Evolutionary conservation across 2,888 invertebrate genomes (phyloP).

Genomic region (Leucania comma): DNA sequence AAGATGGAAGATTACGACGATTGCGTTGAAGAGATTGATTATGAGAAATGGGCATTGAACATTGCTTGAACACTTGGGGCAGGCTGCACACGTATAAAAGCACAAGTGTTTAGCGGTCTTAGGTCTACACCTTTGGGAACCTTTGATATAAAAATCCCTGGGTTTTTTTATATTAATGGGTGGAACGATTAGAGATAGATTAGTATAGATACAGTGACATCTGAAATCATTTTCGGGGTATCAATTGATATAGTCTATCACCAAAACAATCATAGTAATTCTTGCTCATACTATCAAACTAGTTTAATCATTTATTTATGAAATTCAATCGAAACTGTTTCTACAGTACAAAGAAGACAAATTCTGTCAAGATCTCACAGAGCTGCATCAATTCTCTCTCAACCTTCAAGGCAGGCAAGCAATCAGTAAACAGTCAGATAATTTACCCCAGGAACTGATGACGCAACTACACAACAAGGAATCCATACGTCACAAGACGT

Average conservation of each 20-base stretch:
- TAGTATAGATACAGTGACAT: too few species aligned
- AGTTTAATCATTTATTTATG: not conserved
- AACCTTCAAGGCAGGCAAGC: conserved; percentile 1
- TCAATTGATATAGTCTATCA: too few species aligned
- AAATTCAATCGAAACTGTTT: not conserved
- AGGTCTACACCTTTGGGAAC: too few species aligned
- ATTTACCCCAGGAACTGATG: conserved; percentile 25
- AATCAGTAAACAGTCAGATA: conserved; percentile 18
- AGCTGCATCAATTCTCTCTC: conserved; percentile 4
- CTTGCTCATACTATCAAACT: not conserved
- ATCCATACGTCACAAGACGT: conserved; percentile 38
- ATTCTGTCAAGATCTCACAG: not conserved
- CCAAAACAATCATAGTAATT: too few species aligned
- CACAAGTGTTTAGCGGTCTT: too few species aligned
- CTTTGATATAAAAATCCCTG: too few species aligned
- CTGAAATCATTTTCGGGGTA: too few species aligned
- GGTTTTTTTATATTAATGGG: too few species aligned
- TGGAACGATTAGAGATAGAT: too few species aligned
- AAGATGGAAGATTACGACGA: conserved; percentile 26
- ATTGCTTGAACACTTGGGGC: too few species aligned
- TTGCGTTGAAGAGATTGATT: not conserved
- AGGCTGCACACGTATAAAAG: too few species aligned
- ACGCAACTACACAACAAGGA: conserved; percentile 29
- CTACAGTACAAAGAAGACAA: not conserved
- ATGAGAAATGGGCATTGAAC: not conserved